Conservation (phyloP, 2,113 vertebrate species). For the Ceyx margarethae region DNA sequence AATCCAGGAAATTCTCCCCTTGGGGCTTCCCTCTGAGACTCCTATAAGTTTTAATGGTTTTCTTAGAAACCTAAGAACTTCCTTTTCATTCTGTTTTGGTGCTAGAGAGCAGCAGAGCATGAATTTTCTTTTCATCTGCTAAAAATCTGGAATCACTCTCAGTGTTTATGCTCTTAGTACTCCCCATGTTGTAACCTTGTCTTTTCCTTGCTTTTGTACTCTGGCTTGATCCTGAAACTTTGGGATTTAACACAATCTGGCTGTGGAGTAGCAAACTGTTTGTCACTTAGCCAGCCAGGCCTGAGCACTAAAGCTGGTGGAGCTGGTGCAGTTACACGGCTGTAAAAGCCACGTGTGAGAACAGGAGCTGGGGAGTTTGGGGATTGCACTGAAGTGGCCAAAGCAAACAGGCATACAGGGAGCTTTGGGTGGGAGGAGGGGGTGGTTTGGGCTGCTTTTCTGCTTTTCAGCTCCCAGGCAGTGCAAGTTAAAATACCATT, state of each 20-base stretch:
- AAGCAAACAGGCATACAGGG: background rate
- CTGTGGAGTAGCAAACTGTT: background rate
- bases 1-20: conserved; percentile 31
- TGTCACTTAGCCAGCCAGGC: background rate
- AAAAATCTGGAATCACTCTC: conserved; percentile 37
- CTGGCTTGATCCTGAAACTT: background rate
- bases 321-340: background rate
- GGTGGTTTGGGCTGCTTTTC: background rate
- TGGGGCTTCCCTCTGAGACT: conserved; percentile 9
- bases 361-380: background rate
- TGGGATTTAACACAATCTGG: background rate
- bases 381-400: background rate
- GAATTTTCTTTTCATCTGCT: conserved; percentile 38
- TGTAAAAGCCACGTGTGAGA: background rate
- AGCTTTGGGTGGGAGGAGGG: no score
- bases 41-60: conserved; percentile 11
- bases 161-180: background rate
- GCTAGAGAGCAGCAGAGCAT: conserved; percentile 42
- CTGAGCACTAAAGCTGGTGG: background rate
- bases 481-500: background rate
- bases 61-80: conserved; percentile 51
- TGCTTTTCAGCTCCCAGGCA: background rate
- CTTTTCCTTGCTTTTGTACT: background rate
- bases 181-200: background rate
- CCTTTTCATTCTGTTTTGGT: conserved; percentile 38